A percentile compares a stretch with the other conserved stretches of the same genome.
phyloP scores from a whole-genome alignment of 2,888 invertebrate genomes.

The Therioaphis trifolii region DNA sequence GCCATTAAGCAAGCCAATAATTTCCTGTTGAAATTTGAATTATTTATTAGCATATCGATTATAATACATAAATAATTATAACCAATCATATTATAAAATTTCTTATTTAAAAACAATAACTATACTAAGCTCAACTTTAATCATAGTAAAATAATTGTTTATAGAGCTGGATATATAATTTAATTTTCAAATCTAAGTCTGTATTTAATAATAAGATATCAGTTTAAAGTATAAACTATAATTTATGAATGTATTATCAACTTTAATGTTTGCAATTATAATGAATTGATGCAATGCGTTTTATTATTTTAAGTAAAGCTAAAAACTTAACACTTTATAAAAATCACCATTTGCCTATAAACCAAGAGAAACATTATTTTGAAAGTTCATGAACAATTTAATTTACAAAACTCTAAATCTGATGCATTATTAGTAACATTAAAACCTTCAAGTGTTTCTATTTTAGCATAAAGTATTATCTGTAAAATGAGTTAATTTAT shows the following conservation, averaged over 20 bases:
- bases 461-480: slow-evolving; percentile 19
- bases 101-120: no score
- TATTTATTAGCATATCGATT: no score
- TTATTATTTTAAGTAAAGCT: background rate
- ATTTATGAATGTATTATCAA: background rate
- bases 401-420: slow-evolving; percentile 11
- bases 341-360: background rate
- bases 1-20: no score
- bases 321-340: background rate
- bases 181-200: background rate
- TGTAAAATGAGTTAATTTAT: background rate
- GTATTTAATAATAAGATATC: background rate
- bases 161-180: background rate
- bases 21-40: no score
- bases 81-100: no score
- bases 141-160: no score
- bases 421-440: slow-evolving; percentile 34
- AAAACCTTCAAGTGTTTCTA: background rate
- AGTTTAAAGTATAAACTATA: background rate
- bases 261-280: background rate
- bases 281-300: background rate
- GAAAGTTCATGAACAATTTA: slow-evolving; percentile 45
- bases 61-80: no score
- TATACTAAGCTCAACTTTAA: no score
- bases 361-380: slow-evolving; percentile 10